Evolutionary conservation across 35 echinoderm and acorn worm species (phyloP).

Genomic region (Holothuria glaberrima): DNA sequence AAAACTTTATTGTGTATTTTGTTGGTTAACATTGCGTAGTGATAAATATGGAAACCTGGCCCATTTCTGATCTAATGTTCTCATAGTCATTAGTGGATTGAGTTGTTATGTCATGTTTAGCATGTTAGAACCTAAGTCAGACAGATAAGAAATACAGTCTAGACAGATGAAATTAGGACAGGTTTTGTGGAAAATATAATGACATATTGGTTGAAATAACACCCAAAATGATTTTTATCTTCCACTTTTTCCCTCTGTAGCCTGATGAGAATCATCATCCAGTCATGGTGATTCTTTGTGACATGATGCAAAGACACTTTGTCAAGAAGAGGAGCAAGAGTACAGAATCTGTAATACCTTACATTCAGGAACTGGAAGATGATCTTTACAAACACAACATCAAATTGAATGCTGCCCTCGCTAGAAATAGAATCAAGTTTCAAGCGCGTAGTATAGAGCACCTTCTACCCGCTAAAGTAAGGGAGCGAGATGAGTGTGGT

Average conservation of each 20-base stretch:
- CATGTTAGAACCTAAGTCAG: too few relatives aligned
- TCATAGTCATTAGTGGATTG: too few relatives aligned
- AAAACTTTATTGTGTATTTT: too few relatives aligned
- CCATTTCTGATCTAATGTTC: too few relatives aligned
- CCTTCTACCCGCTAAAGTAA: slow-evolving; percentile 74
- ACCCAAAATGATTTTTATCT: too few relatives aligned
- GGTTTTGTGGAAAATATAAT: not conserved
- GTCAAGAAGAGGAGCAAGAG: slow-evolving; percentile 43
- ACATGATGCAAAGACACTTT: slow-evolving; percentile 85
- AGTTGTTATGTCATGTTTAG: too few relatives aligned
- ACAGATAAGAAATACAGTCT: too few relatives aligned
- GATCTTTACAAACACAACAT: slow-evolving; percentile 70
- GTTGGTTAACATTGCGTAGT: too few relatives aligned
- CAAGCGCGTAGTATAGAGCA: slow-evolving; percentile 85
- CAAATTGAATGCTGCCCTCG: slow-evolving; percentile 91
- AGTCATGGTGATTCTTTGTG: slow-evolving; percentile 94
- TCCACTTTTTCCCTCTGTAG: slow-evolving; percentile 51
- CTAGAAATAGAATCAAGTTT: slow-evolving; percentile 94
- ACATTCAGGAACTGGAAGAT: slow-evolving; percentile 91
- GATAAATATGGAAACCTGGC: too few relatives aligned
- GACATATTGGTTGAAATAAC: too few relatives aligned
- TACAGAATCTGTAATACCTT: slow-evolving; percentile 74
- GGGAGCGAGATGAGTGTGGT: slow-evolving; percentile 77
- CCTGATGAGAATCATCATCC: slow-evolving; percentile 86
- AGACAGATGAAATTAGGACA: not conserved